A percentile compares a stretch with the other conserved stretches of the same genome.
Evolutionary conservation across 2,113 vertebrate species (phyloP).

Genomic region (Aegotheles bennettii): DNA sequence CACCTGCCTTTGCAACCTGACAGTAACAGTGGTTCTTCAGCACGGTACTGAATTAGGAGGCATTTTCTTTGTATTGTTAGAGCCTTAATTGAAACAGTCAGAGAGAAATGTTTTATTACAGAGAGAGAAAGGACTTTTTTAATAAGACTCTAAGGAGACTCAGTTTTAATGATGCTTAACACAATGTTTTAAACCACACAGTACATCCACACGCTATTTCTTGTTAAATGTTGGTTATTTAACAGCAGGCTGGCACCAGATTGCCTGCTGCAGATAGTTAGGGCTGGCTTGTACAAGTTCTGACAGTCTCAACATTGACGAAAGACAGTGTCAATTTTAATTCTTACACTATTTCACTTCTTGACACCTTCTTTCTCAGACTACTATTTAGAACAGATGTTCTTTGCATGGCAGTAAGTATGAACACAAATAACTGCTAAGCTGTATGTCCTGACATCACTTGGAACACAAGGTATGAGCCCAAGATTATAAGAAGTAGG

Average conservation of each 20-base stretch:
- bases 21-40: conserved; percentile 27
- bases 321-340: conserved; percentile 54
- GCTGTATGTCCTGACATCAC: not conserved
- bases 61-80: conserved; percentile 68
- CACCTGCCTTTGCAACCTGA: conserved; percentile 28
- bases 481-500: not conserved
- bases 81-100: conserved; percentile 68
- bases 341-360: conserved; percentile 40
- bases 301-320: conserved; percentile 63
- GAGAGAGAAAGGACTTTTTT: conserved; percentile 52
- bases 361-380: conserved; percentile 12
- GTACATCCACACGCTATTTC: conserved; percentile 61
- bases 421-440: not conserved
- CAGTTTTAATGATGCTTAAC: conserved; percentile 71
- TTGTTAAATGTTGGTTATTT: conserved; percentile 72
- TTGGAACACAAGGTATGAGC: not conserved
- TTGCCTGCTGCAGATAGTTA: conserved; percentile 64
- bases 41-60: conserved; percentile 58
- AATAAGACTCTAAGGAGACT: conserved; percentile 67
- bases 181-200: conserved; percentile 63
- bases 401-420: not conserved
- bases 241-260: conserved; percentile 72
- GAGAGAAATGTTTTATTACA: conserved; percentile 70
- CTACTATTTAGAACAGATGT: not conserved
- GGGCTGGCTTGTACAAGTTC: conserved; percentile 52